phyloP scores from a whole-genome alignment of 2,797 vertebrate species.

The Scolopax bukidnonensis region DNA sequence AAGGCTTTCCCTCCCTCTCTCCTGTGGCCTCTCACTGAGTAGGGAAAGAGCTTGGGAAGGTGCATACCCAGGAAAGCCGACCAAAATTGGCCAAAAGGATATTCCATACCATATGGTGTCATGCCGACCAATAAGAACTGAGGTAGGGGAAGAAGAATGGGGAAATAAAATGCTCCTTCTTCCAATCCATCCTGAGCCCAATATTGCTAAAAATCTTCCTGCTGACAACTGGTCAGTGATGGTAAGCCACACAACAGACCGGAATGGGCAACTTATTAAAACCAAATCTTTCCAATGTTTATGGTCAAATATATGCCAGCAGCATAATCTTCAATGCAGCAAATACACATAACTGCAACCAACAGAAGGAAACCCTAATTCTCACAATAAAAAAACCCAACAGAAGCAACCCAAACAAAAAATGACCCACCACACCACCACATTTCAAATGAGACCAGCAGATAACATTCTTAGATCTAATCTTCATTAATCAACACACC shows the following conservation, averaged over 20 bases:
- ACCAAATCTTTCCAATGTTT: neutral
- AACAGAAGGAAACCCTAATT: neutral
- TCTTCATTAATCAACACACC: conserved; percentile 73
- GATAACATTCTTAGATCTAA: neutral
- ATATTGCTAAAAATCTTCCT: neutral
- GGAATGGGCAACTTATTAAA: neutral
- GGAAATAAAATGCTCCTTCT: neutral
- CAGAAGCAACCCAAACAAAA: neutral
- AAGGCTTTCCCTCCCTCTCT: neutral
- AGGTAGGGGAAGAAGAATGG: neutral
- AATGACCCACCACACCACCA: neutral
- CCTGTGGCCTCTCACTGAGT: neutral
- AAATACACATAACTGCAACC: neutral
- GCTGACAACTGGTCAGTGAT: neutral
- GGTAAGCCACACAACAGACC: neutral
- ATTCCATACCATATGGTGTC: too few species aligned
- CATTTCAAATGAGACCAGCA: neutral
- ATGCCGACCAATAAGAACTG: neutral
- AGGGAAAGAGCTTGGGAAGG: neutral
- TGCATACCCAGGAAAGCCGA: neutral
- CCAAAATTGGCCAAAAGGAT: neutral
- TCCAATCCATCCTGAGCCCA: neutral
- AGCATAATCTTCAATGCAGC: neutral
- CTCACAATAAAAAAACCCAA: neutral
- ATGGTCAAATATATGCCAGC: neutral